Evolutionary conservation across 2,888 invertebrate species (phyloP).

Genomic region (Drosophila prostipennis): DNA sequence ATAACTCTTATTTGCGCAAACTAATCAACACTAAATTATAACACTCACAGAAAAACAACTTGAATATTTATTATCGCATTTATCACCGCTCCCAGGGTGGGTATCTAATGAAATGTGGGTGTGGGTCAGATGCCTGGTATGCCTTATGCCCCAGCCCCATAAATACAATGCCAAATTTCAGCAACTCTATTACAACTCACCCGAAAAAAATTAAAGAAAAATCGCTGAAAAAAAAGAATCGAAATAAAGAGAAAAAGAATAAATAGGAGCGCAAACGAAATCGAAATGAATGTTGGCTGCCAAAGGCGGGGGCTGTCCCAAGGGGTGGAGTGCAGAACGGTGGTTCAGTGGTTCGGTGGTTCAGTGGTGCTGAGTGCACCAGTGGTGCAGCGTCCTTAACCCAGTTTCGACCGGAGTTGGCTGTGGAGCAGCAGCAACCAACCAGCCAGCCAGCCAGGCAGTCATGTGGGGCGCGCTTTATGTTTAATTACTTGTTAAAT

Average conservation of each 20-base stretch:
- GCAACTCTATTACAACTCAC: constrained; percentile 74
- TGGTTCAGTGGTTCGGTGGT: constrained; percentile 34
- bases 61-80: constrained; percentile 75
- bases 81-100: constrained; percentile 59
- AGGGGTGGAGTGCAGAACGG: constrained; percentile 24
- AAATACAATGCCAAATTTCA: constrained; percentile 71
- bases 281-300: constrained; percentile 54
- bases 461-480: constrained; percentile 48
- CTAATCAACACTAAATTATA: constrained; percentile 80
- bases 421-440: constrained; percentile 40
- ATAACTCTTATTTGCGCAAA: constrained; percentile 78
- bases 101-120: constrained; percentile 76
- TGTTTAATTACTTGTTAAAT: constrained; percentile 80
- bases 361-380: constrained; percentile 56
- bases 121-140: constrained; percentile 63
- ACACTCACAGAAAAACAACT: constrained; percentile 73
- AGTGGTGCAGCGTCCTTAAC: constrained; percentile 67
- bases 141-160: constrained; percentile 35
- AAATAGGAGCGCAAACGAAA: constrained; percentile 33
- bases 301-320: constrained; percentile 63
- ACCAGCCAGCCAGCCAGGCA: constrained; percentile 4
- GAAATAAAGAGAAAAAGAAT: constrained; percentile 4
- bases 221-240: constrained; percentile 7
- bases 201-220: constrained; percentile 48
- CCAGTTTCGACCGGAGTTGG: constrained; percentile 49